Conservation (phyloP, 2,113 vertebrate genomes). For the Stigmatopora nigra region DNA sequence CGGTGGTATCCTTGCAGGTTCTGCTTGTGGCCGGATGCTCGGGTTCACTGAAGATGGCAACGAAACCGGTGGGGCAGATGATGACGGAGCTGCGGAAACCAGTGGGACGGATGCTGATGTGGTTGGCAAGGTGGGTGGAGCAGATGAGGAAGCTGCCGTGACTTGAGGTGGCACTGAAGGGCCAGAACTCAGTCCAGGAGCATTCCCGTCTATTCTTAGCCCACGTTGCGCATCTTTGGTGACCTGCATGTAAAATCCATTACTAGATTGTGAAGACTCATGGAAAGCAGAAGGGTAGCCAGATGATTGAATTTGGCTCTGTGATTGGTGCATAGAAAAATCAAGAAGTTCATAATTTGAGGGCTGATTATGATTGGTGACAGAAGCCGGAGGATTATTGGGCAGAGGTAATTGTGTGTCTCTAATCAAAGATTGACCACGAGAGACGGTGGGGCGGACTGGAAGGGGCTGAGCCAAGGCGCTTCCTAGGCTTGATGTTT, state of each 20-base stretch:
- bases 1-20: slow-evolving; percentile 37
- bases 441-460: slow-evolving; percentile 46
- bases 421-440: slow-evolving; percentile 48
- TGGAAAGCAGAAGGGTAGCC: slow-evolving; percentile 51
- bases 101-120: slow-evolving; percentile 14
- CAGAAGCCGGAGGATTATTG: slow-evolving; percentile 50
- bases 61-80: slow-evolving; percentile 34
- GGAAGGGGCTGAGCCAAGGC: slow-evolving; percentile 50
- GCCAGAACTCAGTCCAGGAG: slow-evolving; percentile 33
- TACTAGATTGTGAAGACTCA: slow-evolving; percentile 53
- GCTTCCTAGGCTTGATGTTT: slow-evolving; percentile 44
- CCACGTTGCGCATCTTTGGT: slow-evolving; percentile 77
- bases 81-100: neutral
- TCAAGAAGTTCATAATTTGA: slow-evolving; percentile 76
- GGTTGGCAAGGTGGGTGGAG: neutral
- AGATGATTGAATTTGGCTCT: slow-evolving; percentile 56
- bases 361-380: slow-evolving; percentile 59
- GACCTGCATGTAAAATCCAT: slow-evolving; percentile 89
- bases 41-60: neutral
- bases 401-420: slow-evolving; percentile 47
- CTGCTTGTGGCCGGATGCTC: slow-evolving; percentile 22
- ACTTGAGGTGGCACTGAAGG: slow-evolving; percentile 36
- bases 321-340: slow-evolving; percentile 74
- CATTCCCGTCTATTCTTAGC: slow-evolving; percentile 51
- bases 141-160: neutral